These are phyloP conservation scores for Caenorhabditis sp. DNA, from an alignment of 2,888 invertebrate genomes.

Conservation along the genomic window DNA sequence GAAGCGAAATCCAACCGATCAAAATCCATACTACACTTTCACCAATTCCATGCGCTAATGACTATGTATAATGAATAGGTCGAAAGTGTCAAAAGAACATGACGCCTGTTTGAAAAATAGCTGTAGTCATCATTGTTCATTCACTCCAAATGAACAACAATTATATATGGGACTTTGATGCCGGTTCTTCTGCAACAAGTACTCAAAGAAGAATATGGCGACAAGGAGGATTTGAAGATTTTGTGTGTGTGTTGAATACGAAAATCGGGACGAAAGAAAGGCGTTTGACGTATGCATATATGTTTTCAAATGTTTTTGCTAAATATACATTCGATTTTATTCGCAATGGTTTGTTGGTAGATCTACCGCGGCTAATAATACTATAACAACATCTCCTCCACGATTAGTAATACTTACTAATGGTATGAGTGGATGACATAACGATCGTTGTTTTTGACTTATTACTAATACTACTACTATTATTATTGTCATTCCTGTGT, in stretches of 20 bases:
- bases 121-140: neutral
- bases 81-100: neutral
- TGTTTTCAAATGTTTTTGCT: neutral
- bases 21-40: neutral
- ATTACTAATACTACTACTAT: neutral
- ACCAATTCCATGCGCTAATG: neutral
- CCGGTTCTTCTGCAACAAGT: neutral
- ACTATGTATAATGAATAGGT: neutral
- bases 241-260: neutral
- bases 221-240: neutral
- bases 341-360: too few relatives aligned
- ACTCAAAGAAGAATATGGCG: neutral
- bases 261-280: neutral
- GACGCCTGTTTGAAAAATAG: neutral
- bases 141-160: neutral
- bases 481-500: neutral
- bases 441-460: constrained; percentile 1
- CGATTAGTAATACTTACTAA: neutral
- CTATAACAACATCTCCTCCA: neutral
- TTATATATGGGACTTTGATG: neutral
- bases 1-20: neutral
- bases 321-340: neutral
- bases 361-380: too few relatives aligned
- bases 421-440: constrained; percentile 1
- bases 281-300: neutral